These are phyloP conservation scores for Salvelinus alpinus DNA, from an alignment of 2,113 vertebrate species.

Conservation along the genomic window DNA sequence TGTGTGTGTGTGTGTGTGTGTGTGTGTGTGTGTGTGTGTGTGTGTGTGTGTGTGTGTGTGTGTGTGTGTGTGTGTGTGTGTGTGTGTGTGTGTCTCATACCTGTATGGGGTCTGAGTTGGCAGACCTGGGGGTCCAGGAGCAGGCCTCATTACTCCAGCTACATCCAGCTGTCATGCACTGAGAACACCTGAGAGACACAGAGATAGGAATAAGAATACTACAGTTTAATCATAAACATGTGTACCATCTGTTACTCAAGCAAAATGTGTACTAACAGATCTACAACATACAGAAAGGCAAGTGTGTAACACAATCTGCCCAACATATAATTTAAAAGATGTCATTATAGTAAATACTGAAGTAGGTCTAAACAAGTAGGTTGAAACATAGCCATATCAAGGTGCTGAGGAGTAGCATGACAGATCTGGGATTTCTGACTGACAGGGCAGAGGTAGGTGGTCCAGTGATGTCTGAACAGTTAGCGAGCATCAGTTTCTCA, in stretches of 20 bases:
- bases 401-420: neutral
- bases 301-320: neutral
- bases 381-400: neutral
- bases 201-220: neutral
- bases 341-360: no score
- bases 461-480: conserved; percentile 52
- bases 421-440: conserved; percentile 17
- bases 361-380: no score
- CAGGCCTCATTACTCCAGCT: conserved; percentile 44
- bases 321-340: no score
- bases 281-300: no score
- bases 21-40: no score
- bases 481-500: conserved; percentile 34
- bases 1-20: no score
- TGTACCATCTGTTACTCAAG: no score
- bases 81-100: neutral
- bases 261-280: no score
- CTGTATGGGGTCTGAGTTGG: neutral
- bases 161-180: conserved; percentile 51
- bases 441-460: conserved; percentile 29
- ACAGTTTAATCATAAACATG: no score
- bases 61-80: no score
- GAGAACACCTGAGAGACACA: conserved; percentile 44
- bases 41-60: no score
- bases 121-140: conserved; percentile 27